A percentile compares a stretch with the other conserved stretches of the same genome.
phyloP scores from a whole-genome alignment of 2,888 invertebrate species.

The Galeopsomyia nigrocyanea region DNA sequence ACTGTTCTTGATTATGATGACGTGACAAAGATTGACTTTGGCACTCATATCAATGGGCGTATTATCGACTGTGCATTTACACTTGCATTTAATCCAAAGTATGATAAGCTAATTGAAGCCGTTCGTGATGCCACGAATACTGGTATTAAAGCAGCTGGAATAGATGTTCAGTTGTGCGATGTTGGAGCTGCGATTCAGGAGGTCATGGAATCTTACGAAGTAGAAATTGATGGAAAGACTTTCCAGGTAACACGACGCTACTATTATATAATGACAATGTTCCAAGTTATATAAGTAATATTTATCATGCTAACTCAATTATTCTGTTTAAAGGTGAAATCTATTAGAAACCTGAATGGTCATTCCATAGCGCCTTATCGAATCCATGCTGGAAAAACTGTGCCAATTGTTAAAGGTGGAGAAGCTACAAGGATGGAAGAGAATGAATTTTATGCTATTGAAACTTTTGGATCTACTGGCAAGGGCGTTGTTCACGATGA shows the following conservation, averaged over 20 bases:
- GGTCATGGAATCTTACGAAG: constrained; percentile 99
- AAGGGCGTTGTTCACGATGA: constrained; percentile 96
- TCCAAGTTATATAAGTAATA: not conserved
- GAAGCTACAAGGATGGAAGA: constrained; percentile 99
- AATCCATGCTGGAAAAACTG: constrained; percentile 97
- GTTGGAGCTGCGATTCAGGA: constrained; percentile 97
- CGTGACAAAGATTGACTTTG: constrained; percentile 99
- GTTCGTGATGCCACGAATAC: constrained; percentile 99
- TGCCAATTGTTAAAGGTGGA: constrained; percentile 99
- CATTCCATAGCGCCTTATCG: constrained; percentile 99
- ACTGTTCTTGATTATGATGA: constrained; percentile 96
- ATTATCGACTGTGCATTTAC: constrained; percentile 99
- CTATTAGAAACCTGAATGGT: constrained; percentile 98
- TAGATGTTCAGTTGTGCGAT: constrained; percentile 97
- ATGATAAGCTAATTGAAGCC: constrained; percentile 93
- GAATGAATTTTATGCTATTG: constrained; percentile 98
- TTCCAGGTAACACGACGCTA: constrained; percentile 75
- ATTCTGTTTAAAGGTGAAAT: constrained; percentile 78
- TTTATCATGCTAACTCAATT: not conserved
- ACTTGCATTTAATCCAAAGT: constrained; percentile 95
- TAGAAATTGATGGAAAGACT: constrained; percentile 95
- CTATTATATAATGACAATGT: not conserved
- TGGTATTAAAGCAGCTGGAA: constrained; percentile 94
- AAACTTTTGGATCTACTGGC: constrained; percentile 99
- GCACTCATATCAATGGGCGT: constrained; percentile 97